Percentiles rank a stretch among this genome's conserved stretches.
Evolutionary conservation across 2,113 vertebrate genomes (phyloP).

Genomic region (Xerus inauris): DNA sequence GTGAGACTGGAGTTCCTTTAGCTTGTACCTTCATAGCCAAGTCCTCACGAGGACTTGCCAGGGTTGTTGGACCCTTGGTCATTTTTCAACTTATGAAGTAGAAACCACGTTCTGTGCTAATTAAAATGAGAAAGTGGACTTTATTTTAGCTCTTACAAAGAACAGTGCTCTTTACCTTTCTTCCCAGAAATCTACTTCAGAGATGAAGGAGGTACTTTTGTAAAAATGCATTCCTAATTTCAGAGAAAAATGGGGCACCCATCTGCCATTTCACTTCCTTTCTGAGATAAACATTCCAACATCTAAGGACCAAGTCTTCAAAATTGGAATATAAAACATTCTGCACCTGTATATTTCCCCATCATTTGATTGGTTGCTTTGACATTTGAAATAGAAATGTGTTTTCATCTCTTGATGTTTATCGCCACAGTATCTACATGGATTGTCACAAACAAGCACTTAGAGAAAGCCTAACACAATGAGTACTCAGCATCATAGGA

Average conservation of each 20-base stretch:
- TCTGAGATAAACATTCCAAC: conserved; percentile 12
- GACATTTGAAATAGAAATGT: conserved; percentile 32
- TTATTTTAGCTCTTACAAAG: conserved; percentile 23
- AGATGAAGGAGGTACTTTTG: neutral
- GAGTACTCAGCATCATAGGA: neutral
- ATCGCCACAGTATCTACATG: neutral
- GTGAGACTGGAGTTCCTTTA: neutral
- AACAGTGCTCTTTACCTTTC: neutral
- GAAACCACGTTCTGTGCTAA: conserved; percentile 31
- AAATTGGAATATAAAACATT: conserved; percentile 40
- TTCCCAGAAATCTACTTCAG: conserved; percentile 27
- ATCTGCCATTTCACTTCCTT: neutral
- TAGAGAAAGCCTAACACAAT: neutral
- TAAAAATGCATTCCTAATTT: conserved; percentile 9
- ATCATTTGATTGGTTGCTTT: neutral
- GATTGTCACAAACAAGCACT: neutral
- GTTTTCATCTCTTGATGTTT: conserved; percentile 19
- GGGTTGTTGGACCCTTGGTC: neutral
- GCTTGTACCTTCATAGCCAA: neutral
- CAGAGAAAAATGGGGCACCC: neutral
- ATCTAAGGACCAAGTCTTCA: conserved; percentile 23
- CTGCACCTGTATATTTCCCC: neutral
- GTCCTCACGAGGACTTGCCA: neutral
- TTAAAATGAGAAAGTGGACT: neutral
- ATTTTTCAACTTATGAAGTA: conserved; percentile 52